Percentiles rank a stretch among this genome's conserved stretches.
Conservation (phyloP, 23 tunicate genomes). For the Ciona savignyi region DNA sequence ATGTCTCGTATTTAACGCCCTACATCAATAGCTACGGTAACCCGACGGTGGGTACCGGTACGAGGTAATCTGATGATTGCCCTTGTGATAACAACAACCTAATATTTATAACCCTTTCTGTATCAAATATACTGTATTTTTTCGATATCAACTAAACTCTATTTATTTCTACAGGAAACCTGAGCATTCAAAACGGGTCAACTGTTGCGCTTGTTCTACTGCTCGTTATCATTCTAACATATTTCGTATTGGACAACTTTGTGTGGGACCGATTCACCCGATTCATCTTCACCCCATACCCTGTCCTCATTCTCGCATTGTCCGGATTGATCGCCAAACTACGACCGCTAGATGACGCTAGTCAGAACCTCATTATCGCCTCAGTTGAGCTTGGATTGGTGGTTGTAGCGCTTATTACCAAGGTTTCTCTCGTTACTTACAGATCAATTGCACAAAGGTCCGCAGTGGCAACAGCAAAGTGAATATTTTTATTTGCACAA, state of each 20-base stretch:
- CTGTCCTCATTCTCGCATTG: conserved; percentile 46
- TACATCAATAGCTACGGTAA: no score
- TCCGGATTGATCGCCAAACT: conserved; percentile 38
- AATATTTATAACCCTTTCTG: no score
- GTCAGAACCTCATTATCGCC: conserved; percentile 19
- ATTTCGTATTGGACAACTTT: conserved; percentile 61
- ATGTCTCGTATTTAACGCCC: no score
- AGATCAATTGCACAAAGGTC: background rate
- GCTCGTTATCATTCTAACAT: conserved; percentile 26
- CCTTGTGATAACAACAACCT: no score
- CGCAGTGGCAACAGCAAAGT: background rate
- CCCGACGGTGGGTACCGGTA: no score
- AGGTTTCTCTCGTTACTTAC: background rate
- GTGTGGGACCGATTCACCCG: conserved; percentile 56
- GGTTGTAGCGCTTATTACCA: conserved; percentile 1
- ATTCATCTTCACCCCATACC: conserved; percentile 59
- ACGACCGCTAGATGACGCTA: conserved; percentile 9
- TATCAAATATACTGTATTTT: no score
- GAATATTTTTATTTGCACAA: background rate
- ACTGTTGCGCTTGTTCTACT: conserved; percentile 30
- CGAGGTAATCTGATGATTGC: no score
- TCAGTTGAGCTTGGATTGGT: conserved; percentile 9
- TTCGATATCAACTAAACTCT: no score
- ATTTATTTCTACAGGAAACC: conserved; percentile 18
- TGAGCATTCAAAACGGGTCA: conserved; percentile 25